phyloP scores from a whole-genome alignment of 1,140 invertebrate species.

The Cotesia vestalis region DNA sequence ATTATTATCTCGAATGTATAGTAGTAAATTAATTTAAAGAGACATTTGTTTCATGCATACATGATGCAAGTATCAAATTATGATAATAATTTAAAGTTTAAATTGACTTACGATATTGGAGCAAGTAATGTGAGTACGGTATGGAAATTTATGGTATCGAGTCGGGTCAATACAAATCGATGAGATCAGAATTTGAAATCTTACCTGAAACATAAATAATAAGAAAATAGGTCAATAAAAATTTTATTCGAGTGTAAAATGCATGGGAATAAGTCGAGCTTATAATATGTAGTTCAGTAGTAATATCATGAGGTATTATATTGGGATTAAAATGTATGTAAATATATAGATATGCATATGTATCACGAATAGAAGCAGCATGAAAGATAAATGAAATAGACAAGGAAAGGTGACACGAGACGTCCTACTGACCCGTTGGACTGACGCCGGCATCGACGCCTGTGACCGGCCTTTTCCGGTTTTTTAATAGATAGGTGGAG shows the following conservation, averaged over 20 bases:
- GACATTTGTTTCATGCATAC: not conserved
- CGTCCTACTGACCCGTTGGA: slow-evolving; percentile 35
- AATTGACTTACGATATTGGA: too few relatives aligned
- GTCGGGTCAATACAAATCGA: too few relatives aligned
- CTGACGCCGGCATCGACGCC: slow-evolving; percentile 27
- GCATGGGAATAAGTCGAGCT: not conserved
- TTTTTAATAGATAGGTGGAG: slow-evolving; percentile 44
- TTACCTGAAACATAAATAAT: slow-evolving; percentile 38
- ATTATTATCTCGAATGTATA: too few relatives aligned
- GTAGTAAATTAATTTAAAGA: too few relatives aligned
- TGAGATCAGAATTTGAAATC: slow-evolving; percentile 5
- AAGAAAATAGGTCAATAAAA: slow-evolving; percentile 25
- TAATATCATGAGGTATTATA: not conserved
- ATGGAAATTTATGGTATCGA: too few relatives aligned
- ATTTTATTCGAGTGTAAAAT: not conserved
- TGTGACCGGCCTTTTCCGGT: slow-evolving; percentile 46
- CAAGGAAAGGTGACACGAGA: slow-evolving; percentile 19
- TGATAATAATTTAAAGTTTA: too few relatives aligned
- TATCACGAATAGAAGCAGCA: not conserved
- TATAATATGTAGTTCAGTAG: not conserved
- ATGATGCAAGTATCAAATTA: too few relatives aligned
- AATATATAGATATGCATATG: not conserved
- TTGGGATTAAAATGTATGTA: not conserved
- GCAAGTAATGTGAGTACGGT: too few relatives aligned
- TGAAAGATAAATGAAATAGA: slow-evolving; percentile 27